Evolutionary conservation across 2,797 vertebrate genomes (phyloP).

Genomic region (Karalla daura): DNA sequence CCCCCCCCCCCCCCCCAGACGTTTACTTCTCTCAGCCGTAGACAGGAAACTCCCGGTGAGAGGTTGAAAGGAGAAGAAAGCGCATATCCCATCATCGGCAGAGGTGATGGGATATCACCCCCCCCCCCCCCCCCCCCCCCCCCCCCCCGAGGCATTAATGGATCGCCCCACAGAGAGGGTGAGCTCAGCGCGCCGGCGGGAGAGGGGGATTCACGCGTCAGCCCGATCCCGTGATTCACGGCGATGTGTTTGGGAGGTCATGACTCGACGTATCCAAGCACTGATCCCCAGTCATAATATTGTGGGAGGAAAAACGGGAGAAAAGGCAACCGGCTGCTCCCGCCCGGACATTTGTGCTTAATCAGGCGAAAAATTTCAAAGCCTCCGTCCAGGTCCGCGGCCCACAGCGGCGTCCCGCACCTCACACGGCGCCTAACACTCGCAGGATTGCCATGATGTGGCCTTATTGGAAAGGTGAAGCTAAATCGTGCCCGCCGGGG

Average conservation of each 20-base stretch:
- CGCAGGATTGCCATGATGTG: too few relatives aligned
- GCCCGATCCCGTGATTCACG: conserved; percentile 53
- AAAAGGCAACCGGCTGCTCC: not conserved
- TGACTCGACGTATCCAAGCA: not conserved
- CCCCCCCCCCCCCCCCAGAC: too few relatives aligned
- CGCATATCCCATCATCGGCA: conserved; percentile 19
- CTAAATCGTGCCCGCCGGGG: too few relatives aligned
- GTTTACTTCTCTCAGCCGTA: conserved; percentile 28
- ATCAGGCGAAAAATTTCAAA: not conserved
- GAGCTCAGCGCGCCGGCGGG: conserved; percentile 58
- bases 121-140: too few relatives aligned
- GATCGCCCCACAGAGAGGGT: conserved; percentile 42
- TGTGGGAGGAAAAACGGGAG: not conserved
- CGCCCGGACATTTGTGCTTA: not conserved
- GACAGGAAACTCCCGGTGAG: conserved; percentile 28
- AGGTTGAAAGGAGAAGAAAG: conserved; percentile 18
- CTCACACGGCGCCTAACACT: too few relatives aligned
- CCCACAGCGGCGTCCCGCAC: too few relatives aligned
- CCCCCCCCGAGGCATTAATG: conserved; percentile 47
- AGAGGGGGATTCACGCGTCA: conserved; percentile 47
- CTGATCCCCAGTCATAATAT: conserved; percentile 6
- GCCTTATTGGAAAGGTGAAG: too few relatives aligned
- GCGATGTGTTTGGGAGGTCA: conserved; percentile 22
- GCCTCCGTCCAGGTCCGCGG: not conserved
- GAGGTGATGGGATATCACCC: too few relatives aligned